Evolutionary conservation across 2,797 vertebrate species (phyloP).

Genomic region (Pipistrellus pipistrellus): DNA sequence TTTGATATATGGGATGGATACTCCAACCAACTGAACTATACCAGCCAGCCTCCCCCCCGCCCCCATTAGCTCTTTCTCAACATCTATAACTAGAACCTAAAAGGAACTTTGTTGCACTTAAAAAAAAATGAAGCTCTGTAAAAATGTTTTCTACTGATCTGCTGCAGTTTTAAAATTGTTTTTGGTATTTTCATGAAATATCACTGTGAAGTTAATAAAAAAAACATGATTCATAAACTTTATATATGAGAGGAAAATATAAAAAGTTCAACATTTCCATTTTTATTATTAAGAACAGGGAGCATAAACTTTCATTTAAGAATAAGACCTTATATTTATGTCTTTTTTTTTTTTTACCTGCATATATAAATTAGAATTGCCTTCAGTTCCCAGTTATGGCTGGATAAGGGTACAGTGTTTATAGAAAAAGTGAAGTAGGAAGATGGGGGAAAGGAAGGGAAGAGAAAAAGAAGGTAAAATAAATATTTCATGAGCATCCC

Average conservation of each 20-base stretch:
- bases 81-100: slow-evolving; percentile 55
- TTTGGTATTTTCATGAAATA: slow-evolving; percentile 74
- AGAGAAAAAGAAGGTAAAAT: neutral
- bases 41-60: neutral
- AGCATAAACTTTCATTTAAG: slow-evolving; percentile 43
- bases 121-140: slow-evolving; percentile 41
- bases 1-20: neutral
- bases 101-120: slow-evolving; percentile 50
- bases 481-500: neutral
- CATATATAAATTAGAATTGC: neutral
- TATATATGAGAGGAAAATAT: slow-evolving; percentile 41
- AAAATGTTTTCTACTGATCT: slow-evolving; percentile 57
- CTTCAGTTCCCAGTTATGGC: slow-evolving; percentile 16
- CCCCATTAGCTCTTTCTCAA: neutral
- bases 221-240: slow-evolving; percentile 56
- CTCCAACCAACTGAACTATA: neutral
- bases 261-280: slow-evolving; percentile 71
- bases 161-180: slow-evolving; percentile 68
- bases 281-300: slow-evolving; percentile 63
- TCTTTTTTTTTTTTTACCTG: slow-evolving; percentile 23
- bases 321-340: slow-evolving; percentile 16
- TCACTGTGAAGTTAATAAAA: slow-evolving; percentile 70
- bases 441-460: neutral
- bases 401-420: slow-evolving; percentile 8
- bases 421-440: slow-evolving; percentile 69